Evolutionary conservation across 1,140 invertebrate species (phyloP), one percentile per base, ranked within the genome.

Genomic region (Zaprionus davidi): DNA sequence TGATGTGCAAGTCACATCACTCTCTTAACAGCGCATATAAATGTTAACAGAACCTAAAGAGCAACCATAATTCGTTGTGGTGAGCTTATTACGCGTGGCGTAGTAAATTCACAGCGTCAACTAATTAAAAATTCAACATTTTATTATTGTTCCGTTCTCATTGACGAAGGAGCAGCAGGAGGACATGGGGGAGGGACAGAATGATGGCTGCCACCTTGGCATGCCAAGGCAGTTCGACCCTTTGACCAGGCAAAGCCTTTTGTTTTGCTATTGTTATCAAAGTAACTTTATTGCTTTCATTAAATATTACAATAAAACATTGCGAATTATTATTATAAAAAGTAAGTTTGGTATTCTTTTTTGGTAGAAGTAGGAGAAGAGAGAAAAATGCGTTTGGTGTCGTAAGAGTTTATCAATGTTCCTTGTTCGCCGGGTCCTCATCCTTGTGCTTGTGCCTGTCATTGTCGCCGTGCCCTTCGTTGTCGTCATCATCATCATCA

Each of bases 251-350:
- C 55, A 44, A 46, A 24, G 53, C 28, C 38, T 71, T 66, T 49
- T 72, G 82, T 83, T 80, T 79, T 83, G 77, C 70, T 83, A 70
- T 78, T 76, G 71, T 78, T 76, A 71, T 79, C 62, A 58, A 58
- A 90, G 78, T 84, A 88, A 88, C 85, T 88, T 88, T 88, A 88
- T 88, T 90, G 84, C 75, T 81, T 88, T 75, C 84, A 81, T 82
- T 64, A 90, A 77, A 88, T 88, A 82, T 88, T 90, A 88, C 84
- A 88, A 84, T 84, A 79, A 88, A 88, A 90, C 77, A 81, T 88
- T 88, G 77, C 55, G 66, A 71, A 86, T 79, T 79, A 83, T 60
- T 59, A 81, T 82, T 83, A 82, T 53, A 57, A 75, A 76, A 65
- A 55, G 59, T 83, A 80, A 66, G 65, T 59, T 46, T 67, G 49